Conservation (phyloP, 2,888 invertebrate genomes). For the Troilus luridus region DNA sequence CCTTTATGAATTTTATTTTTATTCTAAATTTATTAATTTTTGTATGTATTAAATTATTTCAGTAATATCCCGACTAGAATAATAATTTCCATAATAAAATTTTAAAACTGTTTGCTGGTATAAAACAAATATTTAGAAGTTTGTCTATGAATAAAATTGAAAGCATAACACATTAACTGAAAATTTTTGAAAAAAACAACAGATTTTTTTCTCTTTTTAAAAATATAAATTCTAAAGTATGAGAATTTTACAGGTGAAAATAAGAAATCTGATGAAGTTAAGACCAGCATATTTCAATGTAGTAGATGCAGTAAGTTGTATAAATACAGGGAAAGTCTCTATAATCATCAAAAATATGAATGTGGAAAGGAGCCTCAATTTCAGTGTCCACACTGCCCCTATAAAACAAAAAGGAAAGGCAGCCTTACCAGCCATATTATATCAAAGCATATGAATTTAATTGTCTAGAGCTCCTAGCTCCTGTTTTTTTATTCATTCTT, state of each 20-base stretch:
- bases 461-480: background rate
- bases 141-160: too few species aligned
- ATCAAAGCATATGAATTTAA: conserved; percentile 51
- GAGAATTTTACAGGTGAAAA: conserved; percentile 42
- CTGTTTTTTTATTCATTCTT: background rate
- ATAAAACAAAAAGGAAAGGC: conserved; percentile 67
- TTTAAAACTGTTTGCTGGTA: too few species aligned
- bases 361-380: conserved; percentile 71
- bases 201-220: background rate
- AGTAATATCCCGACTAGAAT: too few species aligned
- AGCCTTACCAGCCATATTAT: conserved; percentile 66
- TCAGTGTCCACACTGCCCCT: conserved; percentile 70
- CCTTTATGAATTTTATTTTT: background rate
- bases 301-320: conserved; percentile 58
- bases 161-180: too few species aligned
- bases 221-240: conserved; percentile 27
- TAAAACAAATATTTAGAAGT: too few species aligned
- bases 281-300: conserved; percentile 46
- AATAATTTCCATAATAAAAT: too few species aligned
- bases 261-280: conserved; percentile 20
- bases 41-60: background rate
- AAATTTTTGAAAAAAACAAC: background rate
- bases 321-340: conserved; percentile 65
- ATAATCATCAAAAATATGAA: conserved; percentile 67
- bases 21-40: background rate